Evolutionary conservation across 2,888 invertebrate species (phyloP).

Genomic region (Omphaloscelis lunosa): DNA sequence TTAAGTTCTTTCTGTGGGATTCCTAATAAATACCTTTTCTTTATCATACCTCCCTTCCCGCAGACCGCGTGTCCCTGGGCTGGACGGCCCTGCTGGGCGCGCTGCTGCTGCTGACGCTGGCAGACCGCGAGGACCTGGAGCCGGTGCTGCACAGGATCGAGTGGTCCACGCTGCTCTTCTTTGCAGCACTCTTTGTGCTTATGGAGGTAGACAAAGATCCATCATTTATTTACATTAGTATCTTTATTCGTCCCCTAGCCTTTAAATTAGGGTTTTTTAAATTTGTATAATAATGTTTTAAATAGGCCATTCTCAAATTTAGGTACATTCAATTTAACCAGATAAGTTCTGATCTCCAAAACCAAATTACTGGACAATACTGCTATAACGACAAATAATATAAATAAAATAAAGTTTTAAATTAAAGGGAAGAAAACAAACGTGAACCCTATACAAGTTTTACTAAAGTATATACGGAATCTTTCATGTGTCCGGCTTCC

Average conservation of each 20-base stretch:
- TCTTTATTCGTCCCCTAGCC: neutral
- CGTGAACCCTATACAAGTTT: too few relatives aligned
- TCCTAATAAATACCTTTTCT: neutral
- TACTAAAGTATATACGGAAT: too few relatives aligned
- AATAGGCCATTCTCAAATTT: too few relatives aligned
- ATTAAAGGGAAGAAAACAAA: too few relatives aligned
- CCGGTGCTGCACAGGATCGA: constrained; percentile 96
- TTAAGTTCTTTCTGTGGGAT: neutral
- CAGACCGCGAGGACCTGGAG: constrained; percentile 94
- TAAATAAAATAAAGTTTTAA: too few relatives aligned
- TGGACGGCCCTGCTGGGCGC: constrained; percentile 97
- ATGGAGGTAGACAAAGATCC: constrained; percentile 93
- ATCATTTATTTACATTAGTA: neutral
- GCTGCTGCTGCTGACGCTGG: constrained; percentile 93
- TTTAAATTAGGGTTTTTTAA: too few relatives aligned
- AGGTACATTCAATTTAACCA: too few relatives aligned
- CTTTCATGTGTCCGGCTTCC: too few relatives aligned
- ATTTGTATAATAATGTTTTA: too few relatives aligned
- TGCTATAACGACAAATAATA: too few relatives aligned
- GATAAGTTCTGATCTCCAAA: too few relatives aligned
- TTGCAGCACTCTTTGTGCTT: constrained; percentile 96
- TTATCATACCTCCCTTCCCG: constrained; percentile 1
- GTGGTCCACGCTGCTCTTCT: constrained; percentile 97
- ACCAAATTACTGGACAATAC: too few relatives aligned
- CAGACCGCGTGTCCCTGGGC: constrained; percentile 94